phyloP scores from a whole-genome alignment of 2,797 vertebrate genomes.

The Gephyroberyx darwinii region DNA sequence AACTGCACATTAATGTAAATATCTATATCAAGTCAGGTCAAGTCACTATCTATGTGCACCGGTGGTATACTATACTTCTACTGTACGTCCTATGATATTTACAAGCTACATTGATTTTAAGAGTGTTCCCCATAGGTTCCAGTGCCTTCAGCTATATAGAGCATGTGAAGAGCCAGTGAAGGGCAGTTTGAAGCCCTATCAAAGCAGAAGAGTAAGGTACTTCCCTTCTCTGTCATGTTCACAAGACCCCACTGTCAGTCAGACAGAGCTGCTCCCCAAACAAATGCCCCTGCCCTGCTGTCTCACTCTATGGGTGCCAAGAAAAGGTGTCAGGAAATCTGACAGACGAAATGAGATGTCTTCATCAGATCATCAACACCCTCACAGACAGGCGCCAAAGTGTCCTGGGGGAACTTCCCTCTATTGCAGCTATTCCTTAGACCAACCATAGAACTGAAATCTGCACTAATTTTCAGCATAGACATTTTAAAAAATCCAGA shows the following conservation, averaged over 20 bases:
- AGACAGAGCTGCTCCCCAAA: conserved; percentile 55
- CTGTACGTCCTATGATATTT: conserved; percentile 15
- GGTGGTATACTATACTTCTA: not conserved
- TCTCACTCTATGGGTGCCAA: conserved; percentile 58
- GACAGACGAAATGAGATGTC: conserved; percentile 75
- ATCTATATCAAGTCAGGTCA: conserved; percentile 4
- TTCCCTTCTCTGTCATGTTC: conserved; percentile 66
- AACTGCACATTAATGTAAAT: not conserved
- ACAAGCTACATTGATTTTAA: conserved; percentile 45
- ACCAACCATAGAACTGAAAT: conserved; percentile 46
- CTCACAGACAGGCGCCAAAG: conserved; percentile 63
- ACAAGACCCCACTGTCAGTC: conserved; percentile 73
- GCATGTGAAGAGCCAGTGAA: conserved; percentile 24
- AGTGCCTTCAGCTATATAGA: conserved; percentile 20
- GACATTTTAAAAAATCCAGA: conserved; percentile 1
- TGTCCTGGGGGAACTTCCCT: conserved; percentile 57
- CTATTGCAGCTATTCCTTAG: conserved; percentile 18
- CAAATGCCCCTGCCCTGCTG: conserved; percentile 54
- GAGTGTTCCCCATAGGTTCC: conserved; percentile 29
- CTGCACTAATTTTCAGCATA: conserved; percentile 11
- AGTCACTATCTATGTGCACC: not conserved
- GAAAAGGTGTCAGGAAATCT: conserved; percentile 74
- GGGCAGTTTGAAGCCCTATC: conserved; percentile 54
- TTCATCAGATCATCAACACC: conserved; percentile 79
- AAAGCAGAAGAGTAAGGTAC: conserved; percentile 55